Base-by-base conservation (phyloP, 2,113 vertebrate genomes). In the Microtus montanus region DNA sequence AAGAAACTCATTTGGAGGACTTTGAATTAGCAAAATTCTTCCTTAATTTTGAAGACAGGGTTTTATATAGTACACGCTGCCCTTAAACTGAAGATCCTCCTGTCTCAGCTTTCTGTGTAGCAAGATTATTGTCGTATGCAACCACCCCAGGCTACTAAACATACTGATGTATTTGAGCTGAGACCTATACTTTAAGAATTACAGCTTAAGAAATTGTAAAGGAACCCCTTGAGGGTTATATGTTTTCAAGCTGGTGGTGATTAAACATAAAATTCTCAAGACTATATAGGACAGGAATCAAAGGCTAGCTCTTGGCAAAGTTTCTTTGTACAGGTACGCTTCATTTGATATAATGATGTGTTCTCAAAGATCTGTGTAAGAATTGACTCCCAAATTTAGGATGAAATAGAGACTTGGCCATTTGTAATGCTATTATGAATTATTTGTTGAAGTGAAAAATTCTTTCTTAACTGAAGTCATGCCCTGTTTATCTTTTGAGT, bases 391-490 rank as follows among this genome's bases (percentile, higher is more conserved):
- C 92, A 95, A 97, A 85, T 96, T 95, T 96, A 94, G 75, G 77
- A 64, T 95, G 68, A 95, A 89, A 90, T 95, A 78, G 52, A 94
- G 75, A 94, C 66, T 49, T 91, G 92, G 87, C 92, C 88, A 94
- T 91, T 80, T 96, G 92, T 94, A 93, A 84, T 87, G 88, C 89
- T 86, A 75, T 94, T 93, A 75, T 66, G 87, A 97, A 87, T 94
- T 68, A 90, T 95, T 97, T 97, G 96, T 71, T 74, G 89, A 96
- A 84, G 89, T 95, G 84, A 95, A 87, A 96, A 94, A 94, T 92
- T 73, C 49, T 84, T 96, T 94, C 61, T 85, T 91, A 97, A 89
- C 89, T 71, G 64, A 91, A 91, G 52, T 93, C 92, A 96, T 96
- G 70, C 75, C 30, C 89, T 87, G 8, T 95, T 95, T 97, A 89